Conservation (phyloP, 2,888 invertebrate species). For the Andrena camellia region DNA sequence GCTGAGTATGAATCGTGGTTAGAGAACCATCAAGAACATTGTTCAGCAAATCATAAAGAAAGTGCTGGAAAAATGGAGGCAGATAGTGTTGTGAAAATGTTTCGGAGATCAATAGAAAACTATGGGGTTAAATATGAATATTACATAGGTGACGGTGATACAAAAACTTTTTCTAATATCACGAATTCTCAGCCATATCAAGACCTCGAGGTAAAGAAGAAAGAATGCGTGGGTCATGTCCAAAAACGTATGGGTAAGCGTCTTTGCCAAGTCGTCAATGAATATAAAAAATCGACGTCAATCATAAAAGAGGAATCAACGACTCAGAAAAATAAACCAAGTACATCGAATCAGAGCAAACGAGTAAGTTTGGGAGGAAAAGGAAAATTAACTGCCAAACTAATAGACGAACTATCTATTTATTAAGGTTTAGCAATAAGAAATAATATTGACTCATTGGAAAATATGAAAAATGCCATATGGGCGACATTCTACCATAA, state of each 20-base stretch:
- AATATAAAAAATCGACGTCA: too few species aligned
- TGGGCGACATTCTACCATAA: neutral
- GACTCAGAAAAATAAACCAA: too few species aligned
- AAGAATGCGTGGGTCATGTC: neutral
- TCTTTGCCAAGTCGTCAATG: neutral
- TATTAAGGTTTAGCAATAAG: neutral
- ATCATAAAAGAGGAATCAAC: too few species aligned
- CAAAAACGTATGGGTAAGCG: neutral
- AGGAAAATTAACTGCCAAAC: neutral
- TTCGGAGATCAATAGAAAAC: too few species aligned
- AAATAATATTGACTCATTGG: neutral
- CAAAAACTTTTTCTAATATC: neutral
- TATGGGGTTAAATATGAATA: neutral
- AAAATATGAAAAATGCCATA: neutral
- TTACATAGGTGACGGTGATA: slow-evolving; percentile 4
- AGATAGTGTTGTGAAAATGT: too few species aligned
- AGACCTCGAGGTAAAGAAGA: neutral
- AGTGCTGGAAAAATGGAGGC: too few species aligned
- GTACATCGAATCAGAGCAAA: neutral
- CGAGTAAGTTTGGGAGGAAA: slow-evolving; percentile 2
- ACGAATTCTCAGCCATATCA: neutral
- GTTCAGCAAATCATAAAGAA: too few species aligned
- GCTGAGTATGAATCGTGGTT: too few species aligned
- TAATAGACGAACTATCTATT: neutral
- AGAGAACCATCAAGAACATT: too few species aligned